Base-by-base conservation (phyloP, 1,140 invertebrate genomes). In the Whitmania pigra region DNA sequence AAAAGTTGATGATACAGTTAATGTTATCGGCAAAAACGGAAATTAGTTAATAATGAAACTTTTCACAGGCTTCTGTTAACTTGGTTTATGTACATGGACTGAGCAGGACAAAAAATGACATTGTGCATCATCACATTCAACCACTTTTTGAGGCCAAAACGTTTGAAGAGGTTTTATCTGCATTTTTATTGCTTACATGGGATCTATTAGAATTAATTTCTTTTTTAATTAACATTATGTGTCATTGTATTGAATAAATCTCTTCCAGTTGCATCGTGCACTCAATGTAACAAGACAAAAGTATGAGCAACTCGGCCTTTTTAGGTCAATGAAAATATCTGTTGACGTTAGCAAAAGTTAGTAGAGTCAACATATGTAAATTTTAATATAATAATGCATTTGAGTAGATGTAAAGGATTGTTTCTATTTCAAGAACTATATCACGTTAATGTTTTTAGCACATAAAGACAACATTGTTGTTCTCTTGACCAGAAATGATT, bases 271-370 rank as follows among this genome's bases (percentile, higher is more conserved):
- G 57, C 22, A 25, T n/a, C 9, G 57, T 13, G 57, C 43, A 55
- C 25, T 67, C 27, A 18, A 83, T 69, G 79, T 82, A 72, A 89
- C 89, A 0, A 85, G 87, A 68, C 82, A 84, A 18, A 87, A 87
- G 73, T 82, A 94, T 57, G 87, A 91, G 76, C 85, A 86, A 31
- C 84, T 94, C 67, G 90, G 89, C 36, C 90, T 91, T 78, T 94
- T 94, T 79, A 88, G 87, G 75, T 88, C 88, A 76, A 87, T 94
- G 71, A 86, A 86, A 18, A 86, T 93, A 43, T 86, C 85, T 74
- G 90, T 95, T 74, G 92, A 94, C 79, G 90, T 89, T n/a, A 89
- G 88, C 75, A 85, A 86, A 78, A 80, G 82, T 79, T 73, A 53
- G 54, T 27, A 25, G 15, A 31, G 27, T 25, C 43, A 49, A 11